A percentile compares a stretch with the other conserved stretches of the same genome.
Conservation (phyloP, 1,140 invertebrate species). For the Hylaeus anthracinus region DNA sequence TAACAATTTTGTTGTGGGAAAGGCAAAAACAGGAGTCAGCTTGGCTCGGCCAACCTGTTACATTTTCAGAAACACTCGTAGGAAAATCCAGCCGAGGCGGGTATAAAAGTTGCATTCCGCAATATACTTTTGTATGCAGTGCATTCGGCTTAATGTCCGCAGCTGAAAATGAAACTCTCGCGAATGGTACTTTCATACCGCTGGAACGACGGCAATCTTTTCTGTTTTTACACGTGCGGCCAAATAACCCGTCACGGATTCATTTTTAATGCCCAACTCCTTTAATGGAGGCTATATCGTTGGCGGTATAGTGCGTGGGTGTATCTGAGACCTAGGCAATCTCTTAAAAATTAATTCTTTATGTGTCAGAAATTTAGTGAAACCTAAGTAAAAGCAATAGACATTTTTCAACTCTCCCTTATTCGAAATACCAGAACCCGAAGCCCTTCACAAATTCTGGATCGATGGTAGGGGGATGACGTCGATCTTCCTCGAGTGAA, state of each 20-base stretch:
- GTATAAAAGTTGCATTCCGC: conserved; percentile 61
- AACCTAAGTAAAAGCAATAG: too few species aligned
- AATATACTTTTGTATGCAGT: conserved; percentile 48
- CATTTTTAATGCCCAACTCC: conserved; percentile 53
- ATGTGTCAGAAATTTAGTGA: background rate
- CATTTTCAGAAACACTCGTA: conserved; percentile 37
- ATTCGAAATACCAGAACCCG: background rate
- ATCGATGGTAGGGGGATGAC: too few species aligned
- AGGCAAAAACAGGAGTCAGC: background rate
- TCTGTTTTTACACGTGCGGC: conserved; percentile 46
- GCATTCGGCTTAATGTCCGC: conserved; percentile 59
- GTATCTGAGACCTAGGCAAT: background rate
- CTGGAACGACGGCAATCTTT: conserved; percentile 48
- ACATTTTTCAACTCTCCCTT: too few species aligned
- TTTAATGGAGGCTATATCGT: conserved; percentile 13
- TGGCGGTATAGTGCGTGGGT: background rate
- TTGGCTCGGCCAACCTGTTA: conserved; percentile 35
- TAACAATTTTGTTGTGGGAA: conserved; percentile 14
- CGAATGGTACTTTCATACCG: conserved; percentile 44
- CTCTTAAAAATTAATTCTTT: conserved; percentile 9
- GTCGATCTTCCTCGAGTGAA: background rate
- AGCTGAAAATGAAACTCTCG: conserved; percentile 58
- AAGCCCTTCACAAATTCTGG: background rate
- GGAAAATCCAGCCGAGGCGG: conserved; percentile 11
- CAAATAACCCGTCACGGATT: conserved; percentile 43